Conservation (phyloP, 2,797 vertebrate genomes). For the Epinephelus awoara region DNA sequence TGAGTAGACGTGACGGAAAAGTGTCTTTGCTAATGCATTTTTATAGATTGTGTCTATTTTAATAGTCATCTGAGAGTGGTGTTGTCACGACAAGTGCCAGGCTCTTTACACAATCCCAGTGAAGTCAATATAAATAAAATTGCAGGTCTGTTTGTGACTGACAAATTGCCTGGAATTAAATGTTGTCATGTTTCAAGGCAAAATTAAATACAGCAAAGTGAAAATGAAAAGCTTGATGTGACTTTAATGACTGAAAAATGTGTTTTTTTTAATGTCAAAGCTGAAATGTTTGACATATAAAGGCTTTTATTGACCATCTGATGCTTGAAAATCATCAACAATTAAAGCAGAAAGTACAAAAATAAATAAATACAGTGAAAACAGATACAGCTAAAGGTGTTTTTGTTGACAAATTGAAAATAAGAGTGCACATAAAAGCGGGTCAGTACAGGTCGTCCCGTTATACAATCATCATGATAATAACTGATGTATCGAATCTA, state of each 20-base stretch:
- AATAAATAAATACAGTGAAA: slow-evolving; percentile 48
- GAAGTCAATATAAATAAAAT: background rate
- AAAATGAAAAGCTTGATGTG: background rate
- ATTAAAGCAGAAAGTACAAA: slow-evolving; percentile 30
- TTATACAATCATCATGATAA: background rate
- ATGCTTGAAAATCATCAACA: background rate
- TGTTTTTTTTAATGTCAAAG: slow-evolving; percentile 1
- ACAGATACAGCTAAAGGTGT: background rate
- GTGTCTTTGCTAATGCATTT: background rate
- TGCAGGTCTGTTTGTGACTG: background rate
- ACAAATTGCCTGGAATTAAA: background rate
- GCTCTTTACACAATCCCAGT: background rate
- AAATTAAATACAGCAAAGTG: background rate
- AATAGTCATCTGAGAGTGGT: background rate
- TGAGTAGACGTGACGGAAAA: background rate
- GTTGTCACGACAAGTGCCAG: background rate
- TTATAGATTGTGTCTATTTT: background rate
- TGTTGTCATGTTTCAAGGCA: background rate
- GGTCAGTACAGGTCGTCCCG: background rate
- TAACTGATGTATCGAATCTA: background rate
- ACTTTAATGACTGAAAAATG: too few species aligned
- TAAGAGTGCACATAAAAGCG: slow-evolving; percentile 16
- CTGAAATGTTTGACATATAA: background rate
- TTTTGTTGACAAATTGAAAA: background rate
- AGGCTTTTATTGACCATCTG: slow-evolving; percentile 24